Conservation (phyloP, 2,797 vertebrate species). For the Echiichthys vipera region DNA sequence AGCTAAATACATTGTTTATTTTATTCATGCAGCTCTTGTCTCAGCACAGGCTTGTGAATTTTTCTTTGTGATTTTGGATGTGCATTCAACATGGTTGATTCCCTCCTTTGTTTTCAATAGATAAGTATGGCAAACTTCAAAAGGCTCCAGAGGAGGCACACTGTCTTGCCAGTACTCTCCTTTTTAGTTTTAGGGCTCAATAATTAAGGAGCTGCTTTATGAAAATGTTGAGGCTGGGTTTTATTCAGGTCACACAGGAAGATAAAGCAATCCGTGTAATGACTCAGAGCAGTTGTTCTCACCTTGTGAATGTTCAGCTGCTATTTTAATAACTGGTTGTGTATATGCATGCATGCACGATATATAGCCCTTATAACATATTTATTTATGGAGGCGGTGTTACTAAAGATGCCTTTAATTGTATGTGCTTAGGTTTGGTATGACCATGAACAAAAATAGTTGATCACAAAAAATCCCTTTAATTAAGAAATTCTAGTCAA, state of each 20-base stretch:
- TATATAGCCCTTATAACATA: not conserved
- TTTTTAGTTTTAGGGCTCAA: constrained; percentile 48
- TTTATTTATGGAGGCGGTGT: not conserved
- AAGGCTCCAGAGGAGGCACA: constrained; percentile 43
- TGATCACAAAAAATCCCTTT: constrained; percentile 3
- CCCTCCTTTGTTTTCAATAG: constrained; percentile 46
- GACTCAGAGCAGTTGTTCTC: constrained; percentile 41
- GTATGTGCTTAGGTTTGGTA: not conserved
- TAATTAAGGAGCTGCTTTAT: constrained; percentile 58
- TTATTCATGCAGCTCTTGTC: constrained; percentile 45
- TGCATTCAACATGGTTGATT: constrained; percentile 48
- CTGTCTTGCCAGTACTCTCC: constrained; percentile 27
- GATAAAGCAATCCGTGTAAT: constrained; percentile 41
- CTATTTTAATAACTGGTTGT: constrained; percentile 32
- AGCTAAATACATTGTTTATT: constrained; percentile 46
- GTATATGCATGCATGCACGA: not conserved
- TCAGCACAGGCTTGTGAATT: constrained; percentile 36
- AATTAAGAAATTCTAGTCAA: constrained; percentile 22
- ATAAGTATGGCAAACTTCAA: constrained; percentile 52
- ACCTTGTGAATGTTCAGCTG: constrained; percentile 35
- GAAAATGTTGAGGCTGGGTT: constrained; percentile 47
- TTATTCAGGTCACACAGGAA: constrained; percentile 51
- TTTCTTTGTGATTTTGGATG: constrained; percentile 39
- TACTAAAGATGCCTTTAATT: constrained; percentile 10
- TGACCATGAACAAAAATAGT: constrained; percentile 14